Evolutionary conservation across 2,113 vertebrate species (phyloP).

Genomic region (Pterophyllum scalare): DNA sequence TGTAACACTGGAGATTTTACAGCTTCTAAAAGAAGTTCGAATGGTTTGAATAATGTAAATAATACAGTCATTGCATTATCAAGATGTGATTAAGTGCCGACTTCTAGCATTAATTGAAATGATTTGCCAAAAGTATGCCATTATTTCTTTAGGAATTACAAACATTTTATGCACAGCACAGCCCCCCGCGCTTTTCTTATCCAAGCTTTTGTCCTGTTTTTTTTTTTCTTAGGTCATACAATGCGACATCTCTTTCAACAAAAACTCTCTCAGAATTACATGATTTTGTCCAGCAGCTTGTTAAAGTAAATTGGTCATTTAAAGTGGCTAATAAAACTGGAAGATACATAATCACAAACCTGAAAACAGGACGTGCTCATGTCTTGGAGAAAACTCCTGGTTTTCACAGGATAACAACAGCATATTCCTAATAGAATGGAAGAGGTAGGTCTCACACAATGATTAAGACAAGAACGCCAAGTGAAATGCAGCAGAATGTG

Average conservation of each 20-base stretch:
- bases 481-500: not conserved
- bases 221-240: not conserved
- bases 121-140: not conserved
- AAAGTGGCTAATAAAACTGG: not conserved
- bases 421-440: not conserved
- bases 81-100: not conserved
- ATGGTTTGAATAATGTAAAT: no score
- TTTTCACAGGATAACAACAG: not conserved
- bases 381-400: not conserved
- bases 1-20: no score
- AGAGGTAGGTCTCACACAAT: not conserved
- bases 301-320: not conserved
- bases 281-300: not conserved
- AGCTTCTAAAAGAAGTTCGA: no score
- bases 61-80: not conserved
- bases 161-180: no score
- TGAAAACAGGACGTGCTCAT: not conserved
- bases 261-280: not conserved
- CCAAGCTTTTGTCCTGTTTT: not conserved
- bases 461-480: not conserved
- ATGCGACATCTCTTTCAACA: not conserved
- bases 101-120: not conserved
- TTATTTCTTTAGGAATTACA: not conserved
- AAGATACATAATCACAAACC: not conserved
- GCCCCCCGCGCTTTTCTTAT: no score